Percentiles rank a stretch among this genome's conserved stretches.
phyloP scores from a whole-genome alignment of 2,888 invertebrate genomes.

The Drosophila mimetica region DNA sequence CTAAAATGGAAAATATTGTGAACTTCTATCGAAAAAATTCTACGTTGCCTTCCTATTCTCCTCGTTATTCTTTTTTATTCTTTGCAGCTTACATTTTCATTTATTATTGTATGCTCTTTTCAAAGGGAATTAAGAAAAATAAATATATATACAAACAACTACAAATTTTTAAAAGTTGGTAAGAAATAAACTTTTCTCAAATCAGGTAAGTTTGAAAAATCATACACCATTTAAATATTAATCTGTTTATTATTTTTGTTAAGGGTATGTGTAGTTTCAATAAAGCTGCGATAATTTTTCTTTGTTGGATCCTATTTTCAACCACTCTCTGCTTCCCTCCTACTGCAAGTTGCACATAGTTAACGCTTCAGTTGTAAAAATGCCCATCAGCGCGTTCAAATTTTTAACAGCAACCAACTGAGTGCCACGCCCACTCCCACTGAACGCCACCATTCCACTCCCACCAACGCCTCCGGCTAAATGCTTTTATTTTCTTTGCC shows the following conservation, averaged over 20 bases:
- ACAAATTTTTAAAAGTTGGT: no score
- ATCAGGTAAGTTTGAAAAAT: no score
- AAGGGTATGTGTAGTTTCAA: not conserved
- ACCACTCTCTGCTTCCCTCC: constrained; percentile 11
- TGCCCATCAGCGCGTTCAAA: constrained; percentile 75
- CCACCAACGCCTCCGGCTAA: constrained; percentile 19
- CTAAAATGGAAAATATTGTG: constrained; percentile 70
- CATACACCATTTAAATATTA: no score
- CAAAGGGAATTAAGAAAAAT: not conserved
- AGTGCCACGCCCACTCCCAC: constrained; percentile 42
- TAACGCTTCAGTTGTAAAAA: constrained; percentile 78
- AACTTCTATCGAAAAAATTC: constrained; percentile 48
- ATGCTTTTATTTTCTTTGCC: constrained; percentile 60
- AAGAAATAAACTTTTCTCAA: no score
- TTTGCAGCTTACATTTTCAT: not conserved
- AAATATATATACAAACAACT: no score
- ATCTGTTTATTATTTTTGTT: not conserved
- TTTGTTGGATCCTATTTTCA: constrained; percentile 13
- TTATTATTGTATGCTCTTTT: constrained; percentile 1
- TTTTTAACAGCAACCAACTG: constrained; percentile 62
- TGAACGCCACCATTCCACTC: constrained; percentile 11
- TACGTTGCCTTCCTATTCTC: constrained; percentile 3
- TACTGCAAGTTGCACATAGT: constrained; percentile 68
- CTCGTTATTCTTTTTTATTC: constrained; percentile 1
- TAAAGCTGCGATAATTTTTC: not conserved